Base-by-base conservation (phyloP, 2,113 vertebrate genomes). In the Bufo bufo region DNA sequence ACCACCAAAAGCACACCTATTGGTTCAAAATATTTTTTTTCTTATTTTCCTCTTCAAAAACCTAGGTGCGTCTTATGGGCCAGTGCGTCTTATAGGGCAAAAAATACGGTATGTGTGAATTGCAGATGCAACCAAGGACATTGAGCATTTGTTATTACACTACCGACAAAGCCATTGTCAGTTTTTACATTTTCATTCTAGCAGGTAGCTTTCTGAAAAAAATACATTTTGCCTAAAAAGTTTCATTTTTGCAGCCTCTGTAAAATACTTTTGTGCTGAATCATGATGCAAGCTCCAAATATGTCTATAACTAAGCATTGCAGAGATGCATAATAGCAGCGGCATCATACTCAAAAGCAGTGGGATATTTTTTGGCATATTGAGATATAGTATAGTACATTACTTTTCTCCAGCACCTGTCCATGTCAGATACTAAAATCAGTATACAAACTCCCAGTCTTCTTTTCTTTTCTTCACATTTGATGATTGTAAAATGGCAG, bases 291-390 rank as follows among this genome's bases (percentile, higher is more conserved):
- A 47, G 45, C 47, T 47, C 43, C 16, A 47, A 74, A 49, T 49
- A 74, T 19, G 71, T 17, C 71, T 74, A 74, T 47, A 47, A 74
- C 19, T 74, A 13, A 74, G 71, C 71, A 74, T 17, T 74, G 71
- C 47, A 47, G 14, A 17, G 45, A 14, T 17, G 43, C 43, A 74
- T 14, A 49, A 45, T 19, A 74, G 45, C 71, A 74, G 45, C 71
- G 5, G 71, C 43, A 74, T 74, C 19, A 49, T 47, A 13, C 71
- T 47, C 14, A 47, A 49, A 74, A 74, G 45, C 71, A 74, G 71
- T 74, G 71, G 71, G 71, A 74, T 49, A 74, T 74, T 74, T 74
- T 74, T 47, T 45, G 16, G 71, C 71, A 74, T 71, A 71, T 74
- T 17, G 71, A 74, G 43, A 74, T 74, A 74, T 6, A 47, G 16